phyloP scores from a whole-genome alignment of 2,797 vertebrate genomes.

The Lagocephalus sceleratus region DNA sequence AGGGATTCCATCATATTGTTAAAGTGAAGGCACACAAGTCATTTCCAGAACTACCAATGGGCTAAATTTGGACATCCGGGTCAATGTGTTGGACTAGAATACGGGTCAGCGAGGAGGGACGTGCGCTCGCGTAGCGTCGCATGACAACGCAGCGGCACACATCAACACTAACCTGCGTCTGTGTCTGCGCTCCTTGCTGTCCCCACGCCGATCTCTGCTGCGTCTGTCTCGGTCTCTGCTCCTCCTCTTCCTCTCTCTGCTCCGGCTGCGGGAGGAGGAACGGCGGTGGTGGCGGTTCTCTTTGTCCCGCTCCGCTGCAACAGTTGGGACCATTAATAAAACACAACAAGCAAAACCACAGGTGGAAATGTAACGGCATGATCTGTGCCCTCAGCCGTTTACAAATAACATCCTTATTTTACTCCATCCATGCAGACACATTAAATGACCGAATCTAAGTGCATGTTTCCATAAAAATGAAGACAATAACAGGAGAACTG shows the following conservation, averaged over 20 bases:
- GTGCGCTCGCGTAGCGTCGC: not conserved
- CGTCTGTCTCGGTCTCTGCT: conserved; percentile 85
- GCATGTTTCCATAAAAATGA: not conserved
- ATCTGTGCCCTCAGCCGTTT: too few species aligned
- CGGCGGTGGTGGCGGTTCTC: conserved; percentile 90
- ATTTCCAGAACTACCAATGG: too few species aligned
- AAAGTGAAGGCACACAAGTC: too few species aligned
- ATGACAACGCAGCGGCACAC: too few species aligned
- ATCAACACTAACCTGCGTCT: conserved; percentile 72
- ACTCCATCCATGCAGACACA: too few species aligned
- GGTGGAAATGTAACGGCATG: too few species aligned
- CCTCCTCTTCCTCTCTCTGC: conserved; percentile 87
- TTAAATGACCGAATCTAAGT: too few species aligned
- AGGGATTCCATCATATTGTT: too few species aligned
- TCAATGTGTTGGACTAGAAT: not conserved
- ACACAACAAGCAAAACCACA: not conserved
- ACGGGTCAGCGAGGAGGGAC: not conserved
- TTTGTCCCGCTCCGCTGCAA: conserved; percentile 85
- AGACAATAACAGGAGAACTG: not conserved
- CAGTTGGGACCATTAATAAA: conserved; percentile 1
- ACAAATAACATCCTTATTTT: not conserved
- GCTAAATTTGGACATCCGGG: too few species aligned
- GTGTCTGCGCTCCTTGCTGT: conserved; percentile 86
- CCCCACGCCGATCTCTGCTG: conserved; percentile 86
- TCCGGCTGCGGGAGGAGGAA: conserved; percentile 85